Conservation (phyloP, 2,113 vertebrate genomes). For the Anser brachyrhynchus region DNA sequence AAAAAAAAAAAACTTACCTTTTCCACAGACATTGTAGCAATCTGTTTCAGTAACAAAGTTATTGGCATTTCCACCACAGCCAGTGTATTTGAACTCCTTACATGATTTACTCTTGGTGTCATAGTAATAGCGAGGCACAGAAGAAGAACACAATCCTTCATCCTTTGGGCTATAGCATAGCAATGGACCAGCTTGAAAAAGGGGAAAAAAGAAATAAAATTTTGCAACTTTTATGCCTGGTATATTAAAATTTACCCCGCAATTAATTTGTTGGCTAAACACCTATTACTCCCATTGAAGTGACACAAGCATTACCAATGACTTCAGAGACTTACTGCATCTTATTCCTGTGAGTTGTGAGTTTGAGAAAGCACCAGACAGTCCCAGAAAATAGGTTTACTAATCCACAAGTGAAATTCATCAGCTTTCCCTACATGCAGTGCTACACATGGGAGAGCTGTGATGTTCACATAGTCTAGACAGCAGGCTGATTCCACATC, state of each 20-base stretch:
- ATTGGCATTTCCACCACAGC: constrained; percentile 92
- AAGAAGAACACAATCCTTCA: constrained; percentile 85
- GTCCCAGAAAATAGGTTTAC: not conserved
- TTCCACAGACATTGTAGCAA: constrained; percentile 82
- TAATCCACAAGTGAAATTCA: not conserved
- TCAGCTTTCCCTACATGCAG: not conserved
- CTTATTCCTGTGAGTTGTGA: not conserved
- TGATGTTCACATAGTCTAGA: not conserved
- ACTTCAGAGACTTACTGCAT: not conserved
- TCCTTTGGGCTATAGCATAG: constrained; percentile 86
- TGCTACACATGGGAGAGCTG: not conserved
- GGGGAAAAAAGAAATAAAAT: not conserved
- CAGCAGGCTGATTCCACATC: not conserved
- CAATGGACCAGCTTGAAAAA: constrained; percentile 76
- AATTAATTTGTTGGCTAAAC: not conserved
- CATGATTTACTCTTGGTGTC: constrained; percentile 80
- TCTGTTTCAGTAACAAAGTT: constrained; percentile 83
- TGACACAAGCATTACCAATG: rapidly evolving
- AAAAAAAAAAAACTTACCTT: constrained; percentile 70
- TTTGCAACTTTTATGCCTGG: not conserved
- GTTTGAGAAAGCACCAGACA: not conserved
- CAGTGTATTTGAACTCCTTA: constrained; percentile 85
- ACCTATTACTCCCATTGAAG: not conserved
- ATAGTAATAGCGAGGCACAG: constrained; percentile 89
- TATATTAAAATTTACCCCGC: not conserved